Conservation (phyloP, 1,140 invertebrate genomes). For the Calliopsis andreniformis region DNA sequence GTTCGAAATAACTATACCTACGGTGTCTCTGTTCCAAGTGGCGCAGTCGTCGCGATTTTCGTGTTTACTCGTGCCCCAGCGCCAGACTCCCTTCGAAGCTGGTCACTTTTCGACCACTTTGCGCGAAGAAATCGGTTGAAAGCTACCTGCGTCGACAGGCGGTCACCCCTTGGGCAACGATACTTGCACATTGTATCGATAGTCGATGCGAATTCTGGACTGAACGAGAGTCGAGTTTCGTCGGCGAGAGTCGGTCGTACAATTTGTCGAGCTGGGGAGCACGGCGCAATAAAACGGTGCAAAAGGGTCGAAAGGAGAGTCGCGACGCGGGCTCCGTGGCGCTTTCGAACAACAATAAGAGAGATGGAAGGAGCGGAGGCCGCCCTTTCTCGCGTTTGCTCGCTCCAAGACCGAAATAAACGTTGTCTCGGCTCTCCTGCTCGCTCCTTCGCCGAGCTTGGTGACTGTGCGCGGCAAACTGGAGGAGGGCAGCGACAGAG, state of each 20-base stretch:
- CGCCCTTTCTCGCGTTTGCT: slow-evolving; percentile 42
- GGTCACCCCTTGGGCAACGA: no score
- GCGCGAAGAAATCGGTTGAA: background rate
- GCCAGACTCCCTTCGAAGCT: background rate
- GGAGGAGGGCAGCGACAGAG: slow-evolving; percentile 9
- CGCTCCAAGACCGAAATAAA: slow-evolving; percentile 60
- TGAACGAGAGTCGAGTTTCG: background rate
- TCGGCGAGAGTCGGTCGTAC: background rate
- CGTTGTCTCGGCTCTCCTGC: slow-evolving; percentile 26
- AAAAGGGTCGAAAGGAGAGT: background rate
- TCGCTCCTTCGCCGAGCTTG: slow-evolving; percentile 1
- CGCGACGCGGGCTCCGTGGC: background rate
- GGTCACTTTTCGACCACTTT: background rate
- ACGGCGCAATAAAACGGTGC: slow-evolving; percentile 15
- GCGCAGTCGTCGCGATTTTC: background rate
- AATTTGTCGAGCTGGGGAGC: slow-evolving; percentile 8
- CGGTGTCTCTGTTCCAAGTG: slow-evolving; percentile 2
- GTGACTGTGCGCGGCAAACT: background rate
- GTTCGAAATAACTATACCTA: slow-evolving; percentile 71
- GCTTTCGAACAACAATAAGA: slow-evolving; percentile 29
- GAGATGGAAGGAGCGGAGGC: slow-evolving; percentile 18
- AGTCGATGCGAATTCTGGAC: no score
- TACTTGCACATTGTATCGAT: no score
- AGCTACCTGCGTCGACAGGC: no score
- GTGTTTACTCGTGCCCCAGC: slow-evolving; percentile 3